phyloP scores from a whole-genome alignment of 2,113 vertebrate species.

The Cygnus buccinator region DNA sequence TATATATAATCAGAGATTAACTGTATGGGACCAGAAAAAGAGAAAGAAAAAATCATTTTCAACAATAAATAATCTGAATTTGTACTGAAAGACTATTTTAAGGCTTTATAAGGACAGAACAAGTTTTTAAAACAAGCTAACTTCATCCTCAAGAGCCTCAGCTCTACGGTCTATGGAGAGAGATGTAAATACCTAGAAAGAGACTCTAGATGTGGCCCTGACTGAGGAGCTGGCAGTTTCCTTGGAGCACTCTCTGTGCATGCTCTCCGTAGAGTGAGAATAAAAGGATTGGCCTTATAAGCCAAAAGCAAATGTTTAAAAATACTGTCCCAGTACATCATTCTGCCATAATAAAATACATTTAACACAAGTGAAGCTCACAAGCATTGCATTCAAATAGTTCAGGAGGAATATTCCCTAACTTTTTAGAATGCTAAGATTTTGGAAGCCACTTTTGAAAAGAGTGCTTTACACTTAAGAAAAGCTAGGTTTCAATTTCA shows the following conservation, averaged over 20 bases:
- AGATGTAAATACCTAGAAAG: background rate
- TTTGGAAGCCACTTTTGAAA: constrained; percentile 12
- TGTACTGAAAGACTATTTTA: background rate
- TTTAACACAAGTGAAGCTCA: background rate
- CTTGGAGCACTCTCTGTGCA: background rate
- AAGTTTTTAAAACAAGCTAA: background rate
- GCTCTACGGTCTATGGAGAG: background rate
- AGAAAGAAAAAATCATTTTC: accelerated
- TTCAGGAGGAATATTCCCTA: background rate
- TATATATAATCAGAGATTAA: background rate
- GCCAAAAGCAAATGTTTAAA: background rate
- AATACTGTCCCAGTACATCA: too few species aligned
- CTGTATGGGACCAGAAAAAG: background rate
- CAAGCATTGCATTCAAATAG: background rate
- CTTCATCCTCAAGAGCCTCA: background rate
- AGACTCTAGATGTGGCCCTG: background rate
- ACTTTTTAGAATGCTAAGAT: background rate
- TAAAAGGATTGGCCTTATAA: background rate
- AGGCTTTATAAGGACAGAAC: background rate
- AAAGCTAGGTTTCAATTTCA: background rate
- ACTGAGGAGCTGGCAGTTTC: background rate
- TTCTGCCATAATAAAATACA: background rate
- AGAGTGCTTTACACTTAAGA: background rate
- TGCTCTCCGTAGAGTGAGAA: background rate
- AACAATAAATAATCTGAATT: background rate